phyloP scores from a whole-genome alignment of 2,797 vertebrate genomes.

The Pangasius larnaudii region DNA sequence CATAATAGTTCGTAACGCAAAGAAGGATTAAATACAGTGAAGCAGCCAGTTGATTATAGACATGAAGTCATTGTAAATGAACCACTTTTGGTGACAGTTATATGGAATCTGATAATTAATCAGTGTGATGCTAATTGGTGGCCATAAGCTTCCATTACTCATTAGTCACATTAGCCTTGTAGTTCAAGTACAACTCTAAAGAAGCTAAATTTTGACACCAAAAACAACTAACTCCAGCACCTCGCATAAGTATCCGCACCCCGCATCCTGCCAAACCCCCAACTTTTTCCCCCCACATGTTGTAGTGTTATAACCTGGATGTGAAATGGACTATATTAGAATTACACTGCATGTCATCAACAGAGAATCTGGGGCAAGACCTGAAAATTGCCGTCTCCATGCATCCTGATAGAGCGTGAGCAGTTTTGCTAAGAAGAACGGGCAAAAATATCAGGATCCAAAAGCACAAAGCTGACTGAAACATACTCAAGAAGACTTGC shows the following conservation, averaged over 20 bases:
- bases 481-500: neutral
- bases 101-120: neutral
- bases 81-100: neutral
- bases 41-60: neutral
- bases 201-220: neutral
- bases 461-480: neutral
- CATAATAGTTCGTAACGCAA: neutral
- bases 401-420: neutral
- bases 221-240: neutral
- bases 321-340: neutral
- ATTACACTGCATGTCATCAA: neutral
- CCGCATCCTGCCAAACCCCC: no score
- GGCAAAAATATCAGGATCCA: neutral
- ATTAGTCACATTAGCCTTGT: neutral
- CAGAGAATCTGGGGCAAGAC: neutral
- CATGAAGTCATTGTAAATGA: neutral
- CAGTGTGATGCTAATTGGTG: neutral
- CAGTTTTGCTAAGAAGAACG: neutral
- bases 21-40: neutral
- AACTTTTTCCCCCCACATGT: neutral
- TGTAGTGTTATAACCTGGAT: neutral
- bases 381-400: neutral
- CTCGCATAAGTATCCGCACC: neutral
- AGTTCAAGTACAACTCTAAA: neutral
- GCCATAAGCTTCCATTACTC: neutral